Base-by-base conservation (phyloP, 1,140 invertebrate genomes). In the Amphibalanus amphitrite region DNA sequence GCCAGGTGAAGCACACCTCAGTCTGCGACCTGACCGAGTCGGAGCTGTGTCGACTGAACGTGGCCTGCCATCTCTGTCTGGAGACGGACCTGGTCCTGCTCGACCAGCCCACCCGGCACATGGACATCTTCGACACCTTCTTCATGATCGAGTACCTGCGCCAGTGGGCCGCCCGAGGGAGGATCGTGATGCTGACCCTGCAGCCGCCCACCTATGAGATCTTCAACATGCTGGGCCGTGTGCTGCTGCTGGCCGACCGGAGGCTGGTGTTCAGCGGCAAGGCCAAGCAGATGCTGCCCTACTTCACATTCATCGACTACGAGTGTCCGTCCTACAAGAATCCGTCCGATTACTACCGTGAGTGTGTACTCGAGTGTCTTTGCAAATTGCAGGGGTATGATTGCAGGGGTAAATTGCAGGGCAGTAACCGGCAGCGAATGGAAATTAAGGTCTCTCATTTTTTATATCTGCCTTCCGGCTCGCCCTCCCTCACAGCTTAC, bases 91-190 rank as follows among this genome's bases (percentile, higher is more conserved):
- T 76, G 29, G 73, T 76, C 28, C 71, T 93, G 1, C 81, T 96
- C 29, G 93, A 96, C 78, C 89, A 93, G 79, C 91, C 93, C 3
- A 93, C 92, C 0, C 87, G 88, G 77, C 91, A 92, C 69, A 92
- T 97, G 88, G 94, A 97, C 76, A 95, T 97, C 71, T 96, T 96
- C 74, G 94, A 97, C 77, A 93, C 92, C 0, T 96, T 96, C 81
- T 97, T 97, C 79, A 80, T 97, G 25, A 88, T 97, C 29, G 94
- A 97, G 79, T 96, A 95, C 80, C 80, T 97, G 64, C 86, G 93
- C 70, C 92, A 95, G 78, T 97, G 94, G 94, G 92, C 92, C 0
- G 86, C 85, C 69, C 85, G 90, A 28, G 88, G 89, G 69, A 81
- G 74, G 75, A 82, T 76, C 74, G 76, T 80, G 73, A 70, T 76